Base-by-base conservation (phyloP, 2,113 vertebrate species). In the Rynchops niger region DNA sequence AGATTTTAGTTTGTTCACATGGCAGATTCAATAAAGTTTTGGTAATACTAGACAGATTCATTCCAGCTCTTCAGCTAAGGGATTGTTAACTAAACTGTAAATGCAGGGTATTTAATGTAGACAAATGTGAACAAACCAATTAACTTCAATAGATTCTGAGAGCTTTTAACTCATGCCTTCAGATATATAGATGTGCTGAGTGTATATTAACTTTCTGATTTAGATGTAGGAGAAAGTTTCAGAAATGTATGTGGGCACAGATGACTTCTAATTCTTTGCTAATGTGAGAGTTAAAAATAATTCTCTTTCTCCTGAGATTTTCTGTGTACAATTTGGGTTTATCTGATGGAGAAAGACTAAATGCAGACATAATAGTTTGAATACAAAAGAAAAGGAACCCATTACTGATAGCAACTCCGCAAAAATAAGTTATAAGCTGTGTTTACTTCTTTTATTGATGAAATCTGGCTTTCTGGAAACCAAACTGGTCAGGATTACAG, bases 11-110 rank as follows among this genome's bases (percentile, higher is more conserved):
- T 89, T 92, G 50, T 23, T 81, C 83, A 22, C 23, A n/a, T 10
- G 74, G n/a, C 38, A 42, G 55, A 88, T 66, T 88, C 67, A 74
- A 29, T 55, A 30, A 73, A 43, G 47, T 86, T 67, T 43, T 87
- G 56, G 26, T 47, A 79, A 65, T 7, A 50, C 34, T 50, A 79
- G 65, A 63, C 45, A 59, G 72, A 79, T 86, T 78, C 40, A 70
- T 83, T 86, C 50, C 59, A 89, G 66, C 82, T 88, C 62, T 73
- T 90, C 74, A 87, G 52, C 61, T 72, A 49, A 0, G 4, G 71
- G 84, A 90, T 91, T 94, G 87, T 82, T 92, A 95, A 86, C 66
- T 66, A n/a, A 86, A 90, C 49, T 85, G 53, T 74, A 95, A 90
- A 70, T 45, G 62, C n/a, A 76, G 42, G 55, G 58, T 69, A 84